These are phyloP conservation scores for Euura saliciscinereae DNA, from an alignment of 1,140 invertebrate genomes.

Conservation along the genomic window DNA sequence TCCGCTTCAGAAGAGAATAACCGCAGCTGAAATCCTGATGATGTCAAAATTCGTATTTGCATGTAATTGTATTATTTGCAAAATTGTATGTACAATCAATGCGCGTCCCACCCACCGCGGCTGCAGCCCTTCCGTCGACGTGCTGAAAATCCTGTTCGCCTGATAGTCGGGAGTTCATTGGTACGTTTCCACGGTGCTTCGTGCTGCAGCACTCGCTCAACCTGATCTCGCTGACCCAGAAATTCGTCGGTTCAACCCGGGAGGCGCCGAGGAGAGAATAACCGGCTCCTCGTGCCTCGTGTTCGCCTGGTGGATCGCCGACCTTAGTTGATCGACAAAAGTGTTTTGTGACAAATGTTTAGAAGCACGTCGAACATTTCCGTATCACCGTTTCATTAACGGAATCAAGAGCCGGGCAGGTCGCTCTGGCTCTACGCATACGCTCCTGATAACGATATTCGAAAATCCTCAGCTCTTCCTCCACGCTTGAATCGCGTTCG, in stretches of 20 bases:
- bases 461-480: neutral
- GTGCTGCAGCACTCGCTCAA: conserved; percentile 46
- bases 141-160: conserved; percentile 33
- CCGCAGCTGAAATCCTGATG: no score
- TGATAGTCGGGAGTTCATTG: conserved; percentile 49
- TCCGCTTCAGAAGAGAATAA: no score
- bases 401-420: neutral
- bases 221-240: conserved; percentile 46
- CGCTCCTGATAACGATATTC: neutral
- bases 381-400: neutral
- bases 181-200: conserved; percentile 53
- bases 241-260: conserved; percentile 20
- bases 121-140: no score
- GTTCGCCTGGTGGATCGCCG: conserved; percentile 41
- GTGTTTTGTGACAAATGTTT: conserved; percentile 48
- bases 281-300: conserved; percentile 26
- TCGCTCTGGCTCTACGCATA: neutral
- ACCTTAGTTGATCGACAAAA: conserved; percentile 57
- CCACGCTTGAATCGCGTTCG: neutral
- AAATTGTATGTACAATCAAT: no score
- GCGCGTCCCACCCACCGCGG: no score
- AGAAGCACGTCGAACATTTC: conserved; percentile 14
- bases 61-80: no score
- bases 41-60: no score
- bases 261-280: neutral